A percentile compares a stretch with the other conserved stretches of the same genome.
Conservation (phyloP, 1,140 invertebrate genomes). For the Phortica variegata region DNA sequence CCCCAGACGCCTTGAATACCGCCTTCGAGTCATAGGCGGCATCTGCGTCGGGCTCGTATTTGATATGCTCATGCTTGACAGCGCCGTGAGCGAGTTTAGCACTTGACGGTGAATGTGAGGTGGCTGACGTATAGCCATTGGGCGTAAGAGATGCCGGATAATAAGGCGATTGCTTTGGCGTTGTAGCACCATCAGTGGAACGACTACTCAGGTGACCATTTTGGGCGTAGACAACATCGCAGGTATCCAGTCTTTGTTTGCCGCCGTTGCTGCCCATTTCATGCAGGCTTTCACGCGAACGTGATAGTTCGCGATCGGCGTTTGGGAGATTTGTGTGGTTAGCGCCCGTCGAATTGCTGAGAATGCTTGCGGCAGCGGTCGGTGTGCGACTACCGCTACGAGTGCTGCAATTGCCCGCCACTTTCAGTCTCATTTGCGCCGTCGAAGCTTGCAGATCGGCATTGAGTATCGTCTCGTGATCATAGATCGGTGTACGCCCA, state of each 20-base stretch:
- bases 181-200: constrained; percentile 25
- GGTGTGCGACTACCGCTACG: constrained; percentile 9
- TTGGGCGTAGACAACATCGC: constrained; percentile 2
- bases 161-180: constrained; percentile 17
- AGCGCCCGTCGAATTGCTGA: too few relatives aligned
- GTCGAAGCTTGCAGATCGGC: constrained; percentile 16
- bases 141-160: constrained; percentile 20
- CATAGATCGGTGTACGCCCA: constrained; percentile 12
- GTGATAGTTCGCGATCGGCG: too few relatives aligned
- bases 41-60: constrained; percentile 45
- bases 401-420: not conserved
- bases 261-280: not conserved
- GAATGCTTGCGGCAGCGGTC: constrained; percentile 3
- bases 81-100: constrained; percentile 2
- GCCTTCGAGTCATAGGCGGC: constrained; percentile 33
- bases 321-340: too few relatives aligned
- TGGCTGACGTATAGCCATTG: constrained; percentile 30
- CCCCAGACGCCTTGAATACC: constrained; percentile 38
- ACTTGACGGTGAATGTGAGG: constrained; percentile 2
- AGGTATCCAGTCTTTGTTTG: constrained; percentile 10
- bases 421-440: constrained; percentile 2
- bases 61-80: constrained; percentile 46
- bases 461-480: constrained; percentile 19
- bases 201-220: constrained; percentile 41
- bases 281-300: constrained; percentile 20